Percentiles rank a stretch among this genome's conserved stretches.
Conservation (phyloP, 2,888 invertebrate species). For the Macropis europaea region DNA sequence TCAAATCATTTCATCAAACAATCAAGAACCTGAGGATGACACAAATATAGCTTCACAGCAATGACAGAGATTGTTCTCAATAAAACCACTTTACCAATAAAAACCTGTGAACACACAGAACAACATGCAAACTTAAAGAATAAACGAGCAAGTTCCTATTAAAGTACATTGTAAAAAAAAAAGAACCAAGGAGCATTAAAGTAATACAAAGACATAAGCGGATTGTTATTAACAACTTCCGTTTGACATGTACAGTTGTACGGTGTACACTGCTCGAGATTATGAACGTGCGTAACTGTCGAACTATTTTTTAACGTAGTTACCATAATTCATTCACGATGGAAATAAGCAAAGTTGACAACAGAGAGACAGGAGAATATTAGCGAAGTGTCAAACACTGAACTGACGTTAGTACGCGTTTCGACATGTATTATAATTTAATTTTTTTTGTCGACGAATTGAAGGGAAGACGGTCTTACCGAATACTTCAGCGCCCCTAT, state of each 20-base stretch:
- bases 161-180: background rate
- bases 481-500: conserved; percentile 1
- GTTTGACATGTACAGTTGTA: conserved; percentile 1
- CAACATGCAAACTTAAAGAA: background rate
- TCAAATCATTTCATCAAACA: background rate
- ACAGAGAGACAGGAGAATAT: background rate
- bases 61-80: background rate
- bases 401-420: background rate
- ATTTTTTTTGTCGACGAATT: background rate
- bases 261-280: background rate
- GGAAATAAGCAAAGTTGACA: background rate
- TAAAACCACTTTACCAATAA: background rate
- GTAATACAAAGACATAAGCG: background rate
- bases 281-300: background rate
- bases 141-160: background rate
- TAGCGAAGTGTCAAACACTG: background rate
- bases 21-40: background rate
- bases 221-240: conserved; percentile 32
- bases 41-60: background rate
- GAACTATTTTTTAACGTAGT: background rate
- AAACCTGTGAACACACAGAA: background rate
- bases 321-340: background rate
- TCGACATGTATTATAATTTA: background rate
- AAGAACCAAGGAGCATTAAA: background rate
- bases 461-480: conserved; percentile 24